Evolutionary conservation across 1,140 invertebrate genomes (phyloP).

Genomic region (Lineus longissimus): DNA sequence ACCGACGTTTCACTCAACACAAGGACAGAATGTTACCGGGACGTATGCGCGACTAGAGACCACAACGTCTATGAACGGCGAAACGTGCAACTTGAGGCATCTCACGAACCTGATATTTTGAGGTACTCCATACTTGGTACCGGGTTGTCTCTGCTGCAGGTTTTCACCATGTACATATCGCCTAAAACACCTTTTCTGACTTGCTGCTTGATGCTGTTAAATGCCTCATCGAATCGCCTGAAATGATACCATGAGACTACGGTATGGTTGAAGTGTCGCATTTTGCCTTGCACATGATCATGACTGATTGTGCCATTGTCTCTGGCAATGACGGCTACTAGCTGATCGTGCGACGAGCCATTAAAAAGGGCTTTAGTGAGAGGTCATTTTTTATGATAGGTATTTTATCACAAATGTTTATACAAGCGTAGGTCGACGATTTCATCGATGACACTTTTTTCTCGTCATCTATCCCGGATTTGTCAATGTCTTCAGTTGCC

Average conservation of each 20-base stretch:
- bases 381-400: conserved; percentile 8
- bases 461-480: background rate
- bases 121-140: conserved; percentile 62
- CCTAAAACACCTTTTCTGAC: conserved; percentile 62
- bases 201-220: conserved; percentile 54
- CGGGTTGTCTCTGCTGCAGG: conserved; percentile 62
- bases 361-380: too few relatives aligned
- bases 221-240: conserved; percentile 65
- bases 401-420: background rate
- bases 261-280: too few relatives aligned
- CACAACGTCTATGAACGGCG: too few relatives aligned
- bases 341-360: too few relatives aligned
- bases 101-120: conserved; percentile 56
- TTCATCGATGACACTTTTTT: background rate
- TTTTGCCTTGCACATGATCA: too few relatives aligned
- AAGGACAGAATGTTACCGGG: too few relatives aligned
- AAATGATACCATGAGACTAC: conserved; percentile 16
- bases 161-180: conserved; percentile 62
- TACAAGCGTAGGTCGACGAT: background rate
- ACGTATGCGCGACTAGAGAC: too few relatives aligned
- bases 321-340: too few relatives aligned
- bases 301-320: too few relatives aligned
- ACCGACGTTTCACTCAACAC: too few relatives aligned
- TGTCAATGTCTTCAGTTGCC: background rate
- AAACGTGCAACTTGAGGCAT: too few relatives aligned